Evolutionary conservation across 2,797 vertebrate genomes (phyloP), one percentile per base, ranked within the genome.

Genomic region (Smutsia gigantea): DNA sequence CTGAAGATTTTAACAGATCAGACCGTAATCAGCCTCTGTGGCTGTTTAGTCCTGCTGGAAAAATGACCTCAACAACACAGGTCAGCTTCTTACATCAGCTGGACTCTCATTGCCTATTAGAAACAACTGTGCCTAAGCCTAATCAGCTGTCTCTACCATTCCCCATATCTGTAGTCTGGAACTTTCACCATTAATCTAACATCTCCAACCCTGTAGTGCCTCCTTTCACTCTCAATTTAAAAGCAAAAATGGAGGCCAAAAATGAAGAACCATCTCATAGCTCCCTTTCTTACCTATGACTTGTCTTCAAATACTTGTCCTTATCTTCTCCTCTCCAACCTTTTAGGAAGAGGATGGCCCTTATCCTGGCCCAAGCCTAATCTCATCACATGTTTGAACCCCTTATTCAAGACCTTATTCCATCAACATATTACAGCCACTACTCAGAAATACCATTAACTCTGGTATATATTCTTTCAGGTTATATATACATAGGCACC

Each of bases 361-460:
- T 84, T 87, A 29, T 90, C 10, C 55, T 55, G 34, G 49, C 42
- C 25, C 63, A 90, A 51, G n/a, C 46, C 37, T 90, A 64, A 82
- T 18, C 7, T 42, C 53, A 87, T 61, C 51, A 75, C 18, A 31
- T 74, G 34, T 93, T 77, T 90, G n/a, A 79, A 90, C 29, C 27
- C n/a, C 12, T 53, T 87, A 82, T 57, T 64, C 46, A 91, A 93
- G 13, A 87, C 69, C 12, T 49, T 82, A 82, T 55, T 90, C 46
- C 37, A 74, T 61, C 64, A 69, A 74, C 49, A 81, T 74, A 68
- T 74, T 81, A 90, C 17, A 93, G 51, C 29, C 51, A 61, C 42
- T 85, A 85, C 15, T 55, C 66, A 93, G 37, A 93, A 93, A 87
- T 12, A 77, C 13, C n/a, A 87, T 87, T 87, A 90, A 86, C 27